Conservation (phyloP, 2,113 vertebrate genomes). For the Acanthochromis polyacanthus region DNA sequence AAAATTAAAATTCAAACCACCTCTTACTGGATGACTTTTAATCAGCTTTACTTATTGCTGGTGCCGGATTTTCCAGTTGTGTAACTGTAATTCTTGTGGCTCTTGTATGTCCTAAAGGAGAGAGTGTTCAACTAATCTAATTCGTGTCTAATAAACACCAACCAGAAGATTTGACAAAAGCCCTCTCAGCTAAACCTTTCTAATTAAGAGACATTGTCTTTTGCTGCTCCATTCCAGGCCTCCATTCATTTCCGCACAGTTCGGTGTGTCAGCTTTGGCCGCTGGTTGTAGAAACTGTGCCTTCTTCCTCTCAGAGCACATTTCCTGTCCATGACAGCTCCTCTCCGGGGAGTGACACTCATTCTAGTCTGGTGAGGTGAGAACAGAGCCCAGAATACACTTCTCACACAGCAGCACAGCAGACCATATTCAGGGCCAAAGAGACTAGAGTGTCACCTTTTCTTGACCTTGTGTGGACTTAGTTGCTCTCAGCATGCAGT, state of each 20-base stretch:
- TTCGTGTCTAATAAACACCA: constrained; percentile 62
- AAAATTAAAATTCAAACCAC: constrained; percentile 55
- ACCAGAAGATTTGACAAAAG: constrained; percentile 58
- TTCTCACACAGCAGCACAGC: constrained; percentile 74
- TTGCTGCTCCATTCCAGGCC: constrained; percentile 31
- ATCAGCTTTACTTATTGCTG: constrained; percentile 70
- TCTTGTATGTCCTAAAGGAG: constrained; percentile 55
- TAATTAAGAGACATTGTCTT: constrained; percentile 54
- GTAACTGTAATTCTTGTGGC: constrained; percentile 76
- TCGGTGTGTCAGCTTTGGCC: constrained; percentile 68
- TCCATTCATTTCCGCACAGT: constrained; percentile 61
- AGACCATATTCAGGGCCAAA: constrained; percentile 59
- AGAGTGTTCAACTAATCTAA: constrained; percentile 69
- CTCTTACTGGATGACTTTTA: constrained; percentile 70
- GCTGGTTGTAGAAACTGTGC: constrained; percentile 19
- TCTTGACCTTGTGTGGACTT: constrained; percentile 83
- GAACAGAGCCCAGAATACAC: constrained; percentile 81
- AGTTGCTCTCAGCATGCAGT: constrained; percentile 77
- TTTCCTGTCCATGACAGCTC: constrained; percentile 86
- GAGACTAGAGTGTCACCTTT: constrained; percentile 83
- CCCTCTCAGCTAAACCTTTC: constrained; percentile 36
- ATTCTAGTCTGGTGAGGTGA: constrained; percentile 85
- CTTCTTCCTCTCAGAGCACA: constrained; percentile 57
- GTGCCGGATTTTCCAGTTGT: constrained; percentile 75
- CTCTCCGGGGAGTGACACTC: constrained; percentile 87